Evolutionary conservation across 2,888 invertebrate genomes (phyloP).

Genomic region (Trissonchulus latispiculum): DNA sequence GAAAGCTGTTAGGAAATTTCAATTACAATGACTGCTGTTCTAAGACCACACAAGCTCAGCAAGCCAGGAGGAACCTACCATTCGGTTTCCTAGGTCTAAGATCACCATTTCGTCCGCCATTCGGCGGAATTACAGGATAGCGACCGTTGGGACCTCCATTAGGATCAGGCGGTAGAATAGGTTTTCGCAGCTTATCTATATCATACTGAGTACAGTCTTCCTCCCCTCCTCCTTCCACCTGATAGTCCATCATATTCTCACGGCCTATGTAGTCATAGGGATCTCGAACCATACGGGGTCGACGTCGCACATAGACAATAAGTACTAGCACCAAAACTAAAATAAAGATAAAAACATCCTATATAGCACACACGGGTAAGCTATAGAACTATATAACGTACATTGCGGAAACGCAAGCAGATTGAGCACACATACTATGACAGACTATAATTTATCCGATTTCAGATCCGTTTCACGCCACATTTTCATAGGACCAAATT

Average conservation of each 20-base stretch:
- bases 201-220: conserved; percentile 99
- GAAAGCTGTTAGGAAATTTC: too few species aligned
- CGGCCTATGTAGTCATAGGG: conserved; percentile 79
- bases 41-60: too few species aligned
- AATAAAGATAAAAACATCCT: too few species aligned
- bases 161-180: conserved; percentile 41
- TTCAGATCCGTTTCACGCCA: too few species aligned
- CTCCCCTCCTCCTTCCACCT: conserved; percentile 97
- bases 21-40: too few species aligned
- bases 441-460: too few species aligned
- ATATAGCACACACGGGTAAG: too few species aligned
- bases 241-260: conserved; percentile 97
- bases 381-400: too few species aligned
- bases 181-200: conserved; percentile 82
- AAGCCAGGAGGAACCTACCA: too few species aligned
- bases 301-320: conserved; percentile 84
- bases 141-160: conserved; percentile 6
- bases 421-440: too few species aligned
- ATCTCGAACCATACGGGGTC: conserved; percentile 72
- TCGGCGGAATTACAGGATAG: not conserved
- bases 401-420: too few species aligned
- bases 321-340: conserved; percentile 85
- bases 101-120: not conserved
- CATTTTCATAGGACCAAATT: too few species aligned
- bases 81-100: not conserved